Percentiles rank a stretch among this genome's conserved stretches.
Evolutionary conservation across 1,140 invertebrate species (phyloP).

Genomic region (Diorhabda carinulata): DNA sequence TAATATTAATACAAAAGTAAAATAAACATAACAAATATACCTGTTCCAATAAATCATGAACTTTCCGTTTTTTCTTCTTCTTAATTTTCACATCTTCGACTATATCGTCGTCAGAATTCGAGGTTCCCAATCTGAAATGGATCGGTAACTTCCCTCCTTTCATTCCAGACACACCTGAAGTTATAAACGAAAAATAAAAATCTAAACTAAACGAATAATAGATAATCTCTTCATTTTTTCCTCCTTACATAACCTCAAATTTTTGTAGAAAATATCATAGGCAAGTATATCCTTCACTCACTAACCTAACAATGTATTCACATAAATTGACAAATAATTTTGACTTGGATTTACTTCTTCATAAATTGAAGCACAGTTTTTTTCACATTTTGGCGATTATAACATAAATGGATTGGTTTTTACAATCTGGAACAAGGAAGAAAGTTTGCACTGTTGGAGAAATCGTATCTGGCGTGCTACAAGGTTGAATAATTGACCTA

Average conservation of each 20-base stretch:
- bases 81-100: constrained; percentile 23
- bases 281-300: not conserved
- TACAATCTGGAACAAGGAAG: not conserved
- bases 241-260: not conserved
- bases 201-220: not conserved
- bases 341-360: not conserved
- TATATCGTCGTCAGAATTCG: constrained; percentile 24
- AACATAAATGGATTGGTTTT: too few species aligned
- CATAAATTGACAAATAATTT: not conserved
- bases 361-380: too few species aligned
- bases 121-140: constrained; percentile 39
- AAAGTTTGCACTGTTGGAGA: not conserved
- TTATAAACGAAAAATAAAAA: not conserved
- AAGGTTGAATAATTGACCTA: not conserved
- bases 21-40: constrained; percentile 40
- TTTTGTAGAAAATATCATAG: not conserved
- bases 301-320: not conserved
- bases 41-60: constrained; percentile 37
- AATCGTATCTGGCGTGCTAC: not conserved
- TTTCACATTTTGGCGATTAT: too few species aligned
- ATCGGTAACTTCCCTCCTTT: constrained; percentile 42
- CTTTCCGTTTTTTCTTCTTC: constrained; percentile 35
- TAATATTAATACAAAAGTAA: constrained; percentile 3
- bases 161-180: not conserved
- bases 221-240: not conserved